Evolutionary conservation across 1,140 invertebrate genomes (phyloP).

Genomic region (Heterodera carotae): DNA sequence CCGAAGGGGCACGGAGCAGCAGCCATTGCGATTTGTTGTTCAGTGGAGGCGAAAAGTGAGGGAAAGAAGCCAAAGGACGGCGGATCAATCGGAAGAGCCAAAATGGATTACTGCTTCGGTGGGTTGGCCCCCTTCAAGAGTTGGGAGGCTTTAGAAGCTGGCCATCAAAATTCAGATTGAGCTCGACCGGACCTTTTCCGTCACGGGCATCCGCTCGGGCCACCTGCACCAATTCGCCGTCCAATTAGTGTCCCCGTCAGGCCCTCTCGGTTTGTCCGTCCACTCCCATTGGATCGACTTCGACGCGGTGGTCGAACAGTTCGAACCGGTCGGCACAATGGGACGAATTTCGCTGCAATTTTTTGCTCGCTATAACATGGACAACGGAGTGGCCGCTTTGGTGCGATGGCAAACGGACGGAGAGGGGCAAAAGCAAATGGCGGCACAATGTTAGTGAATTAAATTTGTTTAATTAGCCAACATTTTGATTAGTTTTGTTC

Average conservation of each 20-base stretch:
- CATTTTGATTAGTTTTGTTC: constrained; percentile 8
- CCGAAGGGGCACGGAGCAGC: not conserved
- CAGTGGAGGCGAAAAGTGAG: constrained; percentile 47
- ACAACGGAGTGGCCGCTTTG: constrained; percentile 49
- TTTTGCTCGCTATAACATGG: constrained; percentile 46
- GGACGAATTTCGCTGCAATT: constrained; percentile 23
- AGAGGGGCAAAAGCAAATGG: constrained; percentile 5
- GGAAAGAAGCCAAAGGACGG: not conserved
- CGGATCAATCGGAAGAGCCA: constrained; percentile 32
- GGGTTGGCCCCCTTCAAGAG: constrained; percentile 16
- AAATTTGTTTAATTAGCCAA: not conserved
- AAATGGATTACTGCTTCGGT: constrained; percentile 55
- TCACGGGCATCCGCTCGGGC: constrained; percentile 45
- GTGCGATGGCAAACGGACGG: constrained; percentile 32
- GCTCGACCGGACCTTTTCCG: constrained; percentile 31
- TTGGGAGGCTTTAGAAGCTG: not conserved
- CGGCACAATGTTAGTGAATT: not conserved
- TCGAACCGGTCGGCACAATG: not conserved
- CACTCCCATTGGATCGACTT: constrained; percentile 47
- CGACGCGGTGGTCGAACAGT: constrained; percentile 1
- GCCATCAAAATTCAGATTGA: constrained; percentile 41
- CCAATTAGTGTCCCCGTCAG: constrained; percentile 27
- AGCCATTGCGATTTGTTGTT: constrained; percentile 29
- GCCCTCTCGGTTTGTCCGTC: constrained; percentile 32
- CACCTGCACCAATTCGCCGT: constrained; percentile 45